Evolutionary conservation across 2,797 vertebrate genomes (phyloP), one percentile per base, ranked within the genome.

Genomic region (Bovichtus variegatus): DNA sequence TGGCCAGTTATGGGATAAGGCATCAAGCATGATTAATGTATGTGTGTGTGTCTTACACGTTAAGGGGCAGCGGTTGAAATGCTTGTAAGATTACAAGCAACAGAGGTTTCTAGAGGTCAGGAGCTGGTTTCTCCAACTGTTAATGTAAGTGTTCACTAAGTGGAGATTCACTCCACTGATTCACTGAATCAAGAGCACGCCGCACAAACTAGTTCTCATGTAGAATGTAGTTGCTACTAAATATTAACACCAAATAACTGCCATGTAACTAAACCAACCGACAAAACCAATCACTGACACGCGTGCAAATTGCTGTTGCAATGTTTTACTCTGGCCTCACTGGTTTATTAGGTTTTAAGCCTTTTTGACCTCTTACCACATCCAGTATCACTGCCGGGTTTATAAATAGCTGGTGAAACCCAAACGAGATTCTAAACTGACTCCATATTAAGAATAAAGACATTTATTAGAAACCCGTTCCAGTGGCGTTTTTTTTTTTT

Each of bases 1-100:
- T 66, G 34, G 58, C 40, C 47, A 75, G 64, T 54, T 85, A 54
- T 8, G 64, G 57, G 21, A 67, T 49, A n/a, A 71, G 53, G 54
- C 34, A 74, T 64, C 18, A 62, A 38, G 49, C 13, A 70, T 54
- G 51, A 76, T 73, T 47, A 46, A 50, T 43, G 55, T 71, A 4
- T 60, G 16, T 58, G 43, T 58, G 43, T 59, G 18, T 40, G 15
- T 70, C 15, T 64, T n/a, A 65, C 44, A 62, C 51, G 71, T 41
- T 54, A 6, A 73, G 21, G 11, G 53, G 29, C 46, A 61, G 11
- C 16, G 34, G 55, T 47, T 41, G n/a, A 41, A 27, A 40, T 36
- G 50, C 5, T 53, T n/a, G 38, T 61, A 27, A 29, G 59, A 69
- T 29, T n/a, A 51, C 12, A 44, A 0, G 23, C 38, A n/a, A n/a